Percentiles rank a stretch among this genome's conserved stretches.
Conservation (phyloP, 2,797 vertebrate genomes). For the Sebastes umbrosus region DNA sequence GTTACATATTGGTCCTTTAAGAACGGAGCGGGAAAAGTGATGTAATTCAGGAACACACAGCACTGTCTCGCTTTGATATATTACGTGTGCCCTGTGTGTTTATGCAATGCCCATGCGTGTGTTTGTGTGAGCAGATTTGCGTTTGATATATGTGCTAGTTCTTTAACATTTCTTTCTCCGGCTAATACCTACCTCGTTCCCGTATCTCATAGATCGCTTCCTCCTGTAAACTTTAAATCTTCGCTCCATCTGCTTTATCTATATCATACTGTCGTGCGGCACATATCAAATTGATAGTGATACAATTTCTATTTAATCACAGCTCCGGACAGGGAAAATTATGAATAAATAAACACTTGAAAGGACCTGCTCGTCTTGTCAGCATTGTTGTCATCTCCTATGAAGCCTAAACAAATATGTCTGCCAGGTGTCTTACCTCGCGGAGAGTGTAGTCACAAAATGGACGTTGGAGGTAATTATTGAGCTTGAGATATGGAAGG, state of each 20-base stretch:
- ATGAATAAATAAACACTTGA: slow-evolving; percentile 62
- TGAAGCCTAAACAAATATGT: slow-evolving; percentile 70
- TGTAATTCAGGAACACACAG: background rate
- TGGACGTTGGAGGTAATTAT: slow-evolving; percentile 74
- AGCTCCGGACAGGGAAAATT: slow-evolving; percentile 45
- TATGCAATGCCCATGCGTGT: background rate
- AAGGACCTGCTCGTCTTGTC: slow-evolving; percentile 61
- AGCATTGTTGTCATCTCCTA: slow-evolving; percentile 69
- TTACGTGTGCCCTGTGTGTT: background rate
- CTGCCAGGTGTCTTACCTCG: slow-evolving; percentile 48
- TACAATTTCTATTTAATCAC: slow-evolving; percentile 56
- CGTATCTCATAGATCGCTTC: background rate
- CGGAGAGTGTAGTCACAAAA: slow-evolving; percentile 53
- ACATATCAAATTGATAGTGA: slow-evolving; percentile 25
- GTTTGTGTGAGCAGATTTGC: background rate
- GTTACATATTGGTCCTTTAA: too few relatives aligned
- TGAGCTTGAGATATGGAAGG: slow-evolving; percentile 43
- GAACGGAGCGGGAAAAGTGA: slow-evolving; percentile 40
- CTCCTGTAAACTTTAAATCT: slow-evolving; percentile 1
- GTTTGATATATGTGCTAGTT: background rate
- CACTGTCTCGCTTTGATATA: slow-evolving; percentile 8
- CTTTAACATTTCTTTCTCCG: background rate
- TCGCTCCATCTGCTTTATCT: background rate
- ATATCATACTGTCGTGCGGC: background rate
- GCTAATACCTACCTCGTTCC: background rate